Base-by-base conservation (phyloP, 92 coral and sea anemone species). In the Desmophyllum pertusum region DNA sequence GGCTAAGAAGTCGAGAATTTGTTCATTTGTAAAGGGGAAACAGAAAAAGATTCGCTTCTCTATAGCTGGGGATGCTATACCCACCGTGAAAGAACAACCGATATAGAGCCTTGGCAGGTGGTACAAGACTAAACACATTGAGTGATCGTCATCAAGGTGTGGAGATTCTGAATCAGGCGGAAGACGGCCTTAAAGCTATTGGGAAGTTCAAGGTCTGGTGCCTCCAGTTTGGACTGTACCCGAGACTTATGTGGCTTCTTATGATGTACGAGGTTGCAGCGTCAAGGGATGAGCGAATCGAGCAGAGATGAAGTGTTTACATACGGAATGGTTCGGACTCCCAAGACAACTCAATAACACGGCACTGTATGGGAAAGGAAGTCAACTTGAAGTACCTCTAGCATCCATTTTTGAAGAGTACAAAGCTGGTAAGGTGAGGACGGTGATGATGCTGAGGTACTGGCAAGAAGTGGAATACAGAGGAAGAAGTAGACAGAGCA, bases 171-270 rank as follows among this genome's bases (percentile, higher is more conserved):
- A 65, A 65, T 5, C 70, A 67, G 73, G 43, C 73, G 7, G 43
- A 41, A 7, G 43, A 67, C 1, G 21, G 42, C 43, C 73, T 67
- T 1, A 67, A 67, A 41, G 43, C 73, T 37, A 64, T 79, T 53
- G 80, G 86, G 15, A 83, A 51, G 46, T 83, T 83, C 67, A 83
- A 70, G 50, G 76, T 70, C 37, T 81, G 51, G 77, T 83, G 71
- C 40, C 78, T 83, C 1, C 86, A 83, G 70, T 83, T 72, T 83
- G 79, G 79, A 38, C 53, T 83, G 61, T 83, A 83, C 70, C 87
- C 87, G 68, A 73, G 79, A 51, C 79, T 71, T 21, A 69, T 30
- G 86, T 82, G 79, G 86, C 86, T 72, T 36, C 77, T 71, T 27
- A 51, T 82, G 79, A 79, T 79, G 77, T 82, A 82, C 38, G 80